These are phyloP conservation scores for Neodiprion lecontei DNA, from an alignment of 1,140 invertebrate genomes.

Conservation along the genomic window DNA sequence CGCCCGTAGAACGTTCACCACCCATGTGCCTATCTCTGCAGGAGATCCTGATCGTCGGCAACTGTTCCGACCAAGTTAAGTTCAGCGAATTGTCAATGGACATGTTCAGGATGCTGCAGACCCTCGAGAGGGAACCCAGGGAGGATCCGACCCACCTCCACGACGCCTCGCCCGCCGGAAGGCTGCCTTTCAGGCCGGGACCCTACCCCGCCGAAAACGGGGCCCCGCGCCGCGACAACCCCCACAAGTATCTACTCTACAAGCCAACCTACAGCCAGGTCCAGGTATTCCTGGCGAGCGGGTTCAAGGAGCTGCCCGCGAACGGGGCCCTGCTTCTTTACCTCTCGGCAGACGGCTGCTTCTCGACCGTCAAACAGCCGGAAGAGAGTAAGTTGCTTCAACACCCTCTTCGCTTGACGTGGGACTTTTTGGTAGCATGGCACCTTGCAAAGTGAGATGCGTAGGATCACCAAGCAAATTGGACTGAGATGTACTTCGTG, in stretches of 20 bases:
- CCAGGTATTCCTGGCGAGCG: slow-evolving; percentile 91
- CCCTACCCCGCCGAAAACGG: slow-evolving; percentile 76
- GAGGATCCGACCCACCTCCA: slow-evolving; percentile 84
- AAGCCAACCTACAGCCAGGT: slow-evolving; percentile 95
- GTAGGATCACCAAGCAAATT: not conserved
- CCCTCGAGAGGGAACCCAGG: slow-evolving; percentile 89
- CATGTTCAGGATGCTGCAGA: slow-evolving; percentile 98
- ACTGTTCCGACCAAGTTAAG: slow-evolving; percentile 94
- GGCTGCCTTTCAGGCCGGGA: slow-evolving; percentile 71
- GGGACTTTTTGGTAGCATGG: no score
- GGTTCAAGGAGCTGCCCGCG: slow-evolving; percentile 91
- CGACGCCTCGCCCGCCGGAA: slow-evolving; percentile 85
- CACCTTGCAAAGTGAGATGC: no score
- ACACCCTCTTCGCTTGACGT: not conserved
- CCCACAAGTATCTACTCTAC: slow-evolving; percentile 96
- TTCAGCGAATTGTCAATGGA: slow-evolving; percentile 97
- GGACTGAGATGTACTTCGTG: not conserved
- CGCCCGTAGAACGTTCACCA: slow-evolving; percentile 85
- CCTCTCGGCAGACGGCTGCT: slow-evolving; percentile 92
- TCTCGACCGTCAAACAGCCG: slow-evolving; percentile 85
- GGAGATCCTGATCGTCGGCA: slow-evolving; percentile 95
- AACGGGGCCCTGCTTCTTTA: slow-evolving; percentile 92
- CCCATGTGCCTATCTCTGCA: slow-evolving; percentile 88
- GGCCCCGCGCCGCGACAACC: slow-evolving; percentile 84
- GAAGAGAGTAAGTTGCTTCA: slow-evolving; percentile 80